phyloP scores from a whole-genome alignment of 2,113 vertebrate species.

The Camelus dromedarius region DNA sequence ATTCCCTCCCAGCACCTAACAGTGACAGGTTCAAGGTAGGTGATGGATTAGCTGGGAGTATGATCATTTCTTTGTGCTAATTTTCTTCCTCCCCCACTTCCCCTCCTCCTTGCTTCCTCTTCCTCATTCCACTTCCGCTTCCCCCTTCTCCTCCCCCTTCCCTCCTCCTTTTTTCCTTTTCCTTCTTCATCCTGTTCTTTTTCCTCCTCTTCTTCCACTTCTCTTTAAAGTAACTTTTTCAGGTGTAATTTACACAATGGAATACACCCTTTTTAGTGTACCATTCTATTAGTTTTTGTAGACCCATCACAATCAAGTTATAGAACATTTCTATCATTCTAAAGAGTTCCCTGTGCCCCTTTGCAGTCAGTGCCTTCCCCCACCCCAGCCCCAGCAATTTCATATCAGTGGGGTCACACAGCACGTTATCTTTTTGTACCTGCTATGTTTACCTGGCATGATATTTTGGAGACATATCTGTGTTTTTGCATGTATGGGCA shows the following conservation, averaged over 20 bases:
- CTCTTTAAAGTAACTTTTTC: conserved; percentile 14
- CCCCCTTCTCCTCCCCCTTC: background rate
- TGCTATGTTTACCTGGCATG: background rate
- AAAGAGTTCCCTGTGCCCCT: background rate
- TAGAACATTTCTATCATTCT: background rate
- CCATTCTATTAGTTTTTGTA: background rate
- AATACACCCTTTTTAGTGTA: background rate
- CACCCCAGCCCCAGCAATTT: background rate
- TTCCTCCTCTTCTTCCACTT: background rate
- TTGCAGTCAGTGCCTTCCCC: background rate
- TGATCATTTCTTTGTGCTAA: background rate
- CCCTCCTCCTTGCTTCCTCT: background rate
- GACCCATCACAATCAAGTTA: background rate
- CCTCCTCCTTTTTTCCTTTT: background rate
- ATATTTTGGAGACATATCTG: background rate
- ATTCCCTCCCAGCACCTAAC: background rate
- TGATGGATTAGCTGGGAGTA: background rate
- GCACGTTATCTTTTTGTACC: background rate
- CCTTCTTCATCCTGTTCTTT: background rate
- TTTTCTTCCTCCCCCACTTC: background rate
- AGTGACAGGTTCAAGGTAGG: background rate
- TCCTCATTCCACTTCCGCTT: background rate
- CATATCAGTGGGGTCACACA: background rate
- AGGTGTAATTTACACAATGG: background rate
- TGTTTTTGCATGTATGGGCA: background rate